phyloP scores from a whole-genome alignment of 2,113 vertebrate species.

The Chionodraco myersi region DNA sequence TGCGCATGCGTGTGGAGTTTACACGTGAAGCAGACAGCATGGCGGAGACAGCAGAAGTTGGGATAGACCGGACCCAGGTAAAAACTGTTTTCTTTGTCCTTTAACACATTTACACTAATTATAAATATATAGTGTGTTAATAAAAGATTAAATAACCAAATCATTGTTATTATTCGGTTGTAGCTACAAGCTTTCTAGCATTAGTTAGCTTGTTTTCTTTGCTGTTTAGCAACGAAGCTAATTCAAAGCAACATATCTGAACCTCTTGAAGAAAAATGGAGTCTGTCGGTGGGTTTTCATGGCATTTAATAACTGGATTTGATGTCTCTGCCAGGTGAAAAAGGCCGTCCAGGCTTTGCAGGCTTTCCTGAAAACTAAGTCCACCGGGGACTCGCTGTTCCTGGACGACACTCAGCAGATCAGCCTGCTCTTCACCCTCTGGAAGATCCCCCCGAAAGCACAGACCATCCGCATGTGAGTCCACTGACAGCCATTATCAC shows the following conservation, averaged over 20 bases:
- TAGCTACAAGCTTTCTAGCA: background rate
- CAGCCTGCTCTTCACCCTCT: conserved; percentile 88
- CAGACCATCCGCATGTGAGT: conserved; percentile 89
- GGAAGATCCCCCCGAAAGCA: conserved; percentile 87
- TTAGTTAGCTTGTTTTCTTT: background rate
- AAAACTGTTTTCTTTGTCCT: background rate
- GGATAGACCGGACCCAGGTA: conserved; percentile 76
- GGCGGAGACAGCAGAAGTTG: conserved; percentile 42
- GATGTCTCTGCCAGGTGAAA: conserved; percentile 81
- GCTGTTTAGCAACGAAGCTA: conserved; percentile 44
- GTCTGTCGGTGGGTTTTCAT: background rate
- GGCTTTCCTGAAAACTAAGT: conserved; percentile 81
- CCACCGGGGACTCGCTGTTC: conserved; percentile 68
- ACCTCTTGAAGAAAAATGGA: background rate
- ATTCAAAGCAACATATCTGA: background rate
- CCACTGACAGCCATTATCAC: background rate
- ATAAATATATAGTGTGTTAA: accelerated
- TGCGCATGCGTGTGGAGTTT: conserved; percentile 56
- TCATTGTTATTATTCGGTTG: background rate
- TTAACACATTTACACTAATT: accelerated
- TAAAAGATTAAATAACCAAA: background rate
- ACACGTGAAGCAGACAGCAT: conserved; percentile 77
- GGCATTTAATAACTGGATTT: background rate
- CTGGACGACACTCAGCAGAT: conserved; percentile 84
- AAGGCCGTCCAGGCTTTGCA: conserved; percentile 88